Percentiles rank a stretch among this genome's conserved stretches.
phyloP scores from a whole-genome alignment of 2,797 vertebrate species.

The Gastrophryne carolinensis region DNA sequence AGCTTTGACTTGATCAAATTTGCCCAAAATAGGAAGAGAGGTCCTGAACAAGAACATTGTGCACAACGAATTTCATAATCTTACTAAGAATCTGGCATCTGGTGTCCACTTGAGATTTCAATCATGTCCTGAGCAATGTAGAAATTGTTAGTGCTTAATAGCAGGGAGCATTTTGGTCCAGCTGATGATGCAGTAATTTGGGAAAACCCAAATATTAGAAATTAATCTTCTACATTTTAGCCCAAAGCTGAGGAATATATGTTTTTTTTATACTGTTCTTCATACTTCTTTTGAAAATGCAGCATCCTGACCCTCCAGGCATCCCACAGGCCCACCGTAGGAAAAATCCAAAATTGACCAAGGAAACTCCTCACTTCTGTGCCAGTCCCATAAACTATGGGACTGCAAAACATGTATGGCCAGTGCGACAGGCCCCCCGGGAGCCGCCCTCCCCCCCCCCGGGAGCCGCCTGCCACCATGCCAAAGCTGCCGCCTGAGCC shows the following conservation, averaged over 20 bases:
- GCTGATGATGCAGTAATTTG: neutral
- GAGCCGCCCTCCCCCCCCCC: too few species aligned
- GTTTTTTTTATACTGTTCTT: neutral
- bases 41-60: neutral
- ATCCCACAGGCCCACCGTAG: too few species aligned
- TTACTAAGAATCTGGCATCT: slow-evolving; percentile 1
- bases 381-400: too few species aligned
- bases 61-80: neutral
- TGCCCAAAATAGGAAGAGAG: neutral
- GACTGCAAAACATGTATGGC: too few species aligned
- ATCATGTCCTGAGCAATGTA: neutral
- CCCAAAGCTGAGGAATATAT: neutral
- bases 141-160: slow-evolving; percentile 7
- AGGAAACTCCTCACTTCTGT: too few species aligned
- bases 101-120: neutral
- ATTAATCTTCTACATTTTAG: neutral
- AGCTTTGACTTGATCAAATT: too few species aligned
- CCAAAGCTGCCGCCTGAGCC: too few species aligned
- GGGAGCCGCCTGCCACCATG: too few species aligned
- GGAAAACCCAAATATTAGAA: neutral
- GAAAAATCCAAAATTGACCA: too few species aligned
- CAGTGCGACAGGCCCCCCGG: too few species aligned
- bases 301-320: too few species aligned
- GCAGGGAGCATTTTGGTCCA: neutral
- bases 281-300: slow-evolving; percentile 8